Evolutionary conservation across 2,113 vertebrate genomes (phyloP).

Genomic region (Pogonocichla stellata): DNA sequence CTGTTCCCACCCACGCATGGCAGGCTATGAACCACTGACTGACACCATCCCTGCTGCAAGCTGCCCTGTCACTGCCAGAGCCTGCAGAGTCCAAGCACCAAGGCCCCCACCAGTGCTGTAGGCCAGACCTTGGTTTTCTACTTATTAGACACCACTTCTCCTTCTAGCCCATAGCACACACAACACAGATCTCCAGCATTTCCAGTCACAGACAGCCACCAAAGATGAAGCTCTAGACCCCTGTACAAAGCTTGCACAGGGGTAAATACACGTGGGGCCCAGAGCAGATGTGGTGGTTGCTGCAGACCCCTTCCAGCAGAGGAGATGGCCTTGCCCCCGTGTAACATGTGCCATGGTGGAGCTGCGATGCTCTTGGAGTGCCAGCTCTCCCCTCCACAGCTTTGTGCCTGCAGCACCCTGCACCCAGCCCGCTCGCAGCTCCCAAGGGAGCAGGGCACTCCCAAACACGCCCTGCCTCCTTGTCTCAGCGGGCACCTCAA

Average conservation of each 20-base stretch:
- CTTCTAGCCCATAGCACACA: neutral
- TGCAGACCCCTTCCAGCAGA: neutral
- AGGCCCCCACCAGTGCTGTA: neutral
- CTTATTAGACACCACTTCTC: neutral
- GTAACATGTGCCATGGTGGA: accelerated
- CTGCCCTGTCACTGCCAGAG: neutral
- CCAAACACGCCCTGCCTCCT: neutral
- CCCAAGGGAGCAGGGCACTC: accelerated
- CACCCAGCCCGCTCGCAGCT: accelerated
- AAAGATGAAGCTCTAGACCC: neutral
- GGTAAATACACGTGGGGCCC: accelerated
- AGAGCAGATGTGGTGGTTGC: neutral
- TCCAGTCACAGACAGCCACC: neutral
- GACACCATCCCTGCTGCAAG: neutral
- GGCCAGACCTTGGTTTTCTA: neutral
- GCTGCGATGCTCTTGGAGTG: accelerated
- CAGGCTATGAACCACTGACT: neutral
- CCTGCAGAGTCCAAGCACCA: neutral
- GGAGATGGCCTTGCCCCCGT: neutral
- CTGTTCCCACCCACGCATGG: accelerated
- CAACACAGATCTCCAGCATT: neutral
- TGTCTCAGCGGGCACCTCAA: neutral
- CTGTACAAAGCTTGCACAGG: neutral
- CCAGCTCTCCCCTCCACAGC: neutral
- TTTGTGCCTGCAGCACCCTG: neutral